Evolutionary conservation across 2,113 vertebrate genomes (phyloP).

Genomic region (Puffinus mauretanicus): DNA sequence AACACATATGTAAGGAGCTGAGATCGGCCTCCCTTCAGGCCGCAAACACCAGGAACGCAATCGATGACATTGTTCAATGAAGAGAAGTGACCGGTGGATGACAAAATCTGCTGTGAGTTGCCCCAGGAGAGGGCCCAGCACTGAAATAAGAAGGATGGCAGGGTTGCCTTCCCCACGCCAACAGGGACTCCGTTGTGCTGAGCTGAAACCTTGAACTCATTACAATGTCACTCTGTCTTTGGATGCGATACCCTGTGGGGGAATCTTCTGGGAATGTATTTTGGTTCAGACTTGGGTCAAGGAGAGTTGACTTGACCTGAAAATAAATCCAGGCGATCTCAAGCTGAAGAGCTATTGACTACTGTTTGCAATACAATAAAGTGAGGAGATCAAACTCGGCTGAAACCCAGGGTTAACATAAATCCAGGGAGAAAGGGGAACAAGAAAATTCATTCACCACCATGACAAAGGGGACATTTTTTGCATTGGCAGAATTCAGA

Average conservation of each 20-base stretch:
- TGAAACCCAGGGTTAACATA: slow-evolving; percentile 38
- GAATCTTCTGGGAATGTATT: slow-evolving; percentile 61
- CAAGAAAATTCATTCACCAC: slow-evolving; percentile 54
- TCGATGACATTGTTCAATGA: neutral
- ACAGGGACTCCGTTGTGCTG: slow-evolving; percentile 12
- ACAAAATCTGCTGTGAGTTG: neutral
- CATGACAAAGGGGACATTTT: slow-evolving; percentile 48
- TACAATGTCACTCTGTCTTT: slow-evolving; percentile 59
- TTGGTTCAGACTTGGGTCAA: slow-evolving; percentile 63
- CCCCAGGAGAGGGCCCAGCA: neutral
- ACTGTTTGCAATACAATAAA: slow-evolving; percentile 65
- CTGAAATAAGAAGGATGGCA: neutral
- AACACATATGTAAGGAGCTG: neutral
- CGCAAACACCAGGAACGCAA: neutral
- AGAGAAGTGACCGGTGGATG: neutral
- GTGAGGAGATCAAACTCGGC: slow-evolving; percentile 40
- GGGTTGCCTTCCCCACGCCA: neutral
- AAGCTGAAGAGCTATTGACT: slow-evolving; percentile 63
- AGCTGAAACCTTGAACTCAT: slow-evolving; percentile 38
- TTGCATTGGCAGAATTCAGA: slow-evolving; percentile 4
- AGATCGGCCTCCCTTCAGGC: neutral
- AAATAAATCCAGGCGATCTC: slow-evolving; percentile 61
- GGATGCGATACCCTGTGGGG: slow-evolving; percentile 9
- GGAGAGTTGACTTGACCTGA: slow-evolving; percentile 66
- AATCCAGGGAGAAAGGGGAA: slow-evolving; percentile 50